phyloP scores from a whole-genome alignment of 2,113 vertebrate genomes.

The Boulengeromyrus knoepffleri region DNA sequence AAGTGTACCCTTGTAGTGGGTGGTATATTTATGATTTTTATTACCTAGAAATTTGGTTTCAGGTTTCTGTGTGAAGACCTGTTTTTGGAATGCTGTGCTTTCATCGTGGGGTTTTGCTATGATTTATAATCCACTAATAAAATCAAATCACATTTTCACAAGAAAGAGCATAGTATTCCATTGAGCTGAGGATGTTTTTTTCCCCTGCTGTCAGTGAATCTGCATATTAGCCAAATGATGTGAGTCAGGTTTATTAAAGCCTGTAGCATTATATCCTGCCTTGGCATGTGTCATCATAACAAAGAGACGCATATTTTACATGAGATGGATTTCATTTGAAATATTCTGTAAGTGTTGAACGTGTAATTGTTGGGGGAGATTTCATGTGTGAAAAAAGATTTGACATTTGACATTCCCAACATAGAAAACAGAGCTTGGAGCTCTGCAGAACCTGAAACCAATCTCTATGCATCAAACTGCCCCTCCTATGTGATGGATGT shows the following conservation, averaged over 20 bases:
- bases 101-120: not conserved
- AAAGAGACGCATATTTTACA: not conserved
- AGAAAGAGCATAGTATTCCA: not conserved
- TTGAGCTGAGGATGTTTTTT: not conserved
- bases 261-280: not conserved
- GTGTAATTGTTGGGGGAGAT: not conserved
- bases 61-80: not conserved
- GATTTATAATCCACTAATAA: conserved; percentile 14
- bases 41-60: not conserved
- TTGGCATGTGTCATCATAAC: not conserved
- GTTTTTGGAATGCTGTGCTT: not conserved
- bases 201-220: not conserved
- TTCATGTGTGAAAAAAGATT: not conserved
- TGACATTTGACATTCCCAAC: not conserved
- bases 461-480: not conserved
- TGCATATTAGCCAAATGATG: not conserved
- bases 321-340: conserved; percentile 1
- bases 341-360: not conserved
- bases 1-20: not conserved
- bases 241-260: not conserved
- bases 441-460: not conserved
- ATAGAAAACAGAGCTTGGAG: not conserved
- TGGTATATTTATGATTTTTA: not conserved
- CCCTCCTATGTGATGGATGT: not conserved
- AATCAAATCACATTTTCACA: not conserved